phyloP scores from a whole-genome alignment of 2,797 vertebrate species.

The Loriculus beryllinus region DNA sequence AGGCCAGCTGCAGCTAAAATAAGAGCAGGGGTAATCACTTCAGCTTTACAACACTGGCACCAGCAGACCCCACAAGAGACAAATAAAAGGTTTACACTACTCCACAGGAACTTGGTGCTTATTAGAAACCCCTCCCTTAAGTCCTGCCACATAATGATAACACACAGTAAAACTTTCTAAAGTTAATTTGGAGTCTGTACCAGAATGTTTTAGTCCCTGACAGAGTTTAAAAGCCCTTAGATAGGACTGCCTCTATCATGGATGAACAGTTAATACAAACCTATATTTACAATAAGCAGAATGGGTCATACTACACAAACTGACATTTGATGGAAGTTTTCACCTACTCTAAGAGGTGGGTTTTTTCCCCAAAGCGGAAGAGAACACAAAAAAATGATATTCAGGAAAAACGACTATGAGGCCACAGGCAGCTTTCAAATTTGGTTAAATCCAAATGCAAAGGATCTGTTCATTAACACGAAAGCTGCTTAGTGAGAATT shows the following conservation, averaged over 20 bases:
- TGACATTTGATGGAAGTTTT: background rate
- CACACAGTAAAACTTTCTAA: background rate
- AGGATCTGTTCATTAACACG: background rate
- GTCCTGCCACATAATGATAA: background rate
- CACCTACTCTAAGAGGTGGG: background rate
- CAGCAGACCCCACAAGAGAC: background rate
- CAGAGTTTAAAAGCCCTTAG: background rate
- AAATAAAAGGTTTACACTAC: background rate
- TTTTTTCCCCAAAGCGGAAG: background rate
- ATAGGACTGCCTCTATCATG: background rate
- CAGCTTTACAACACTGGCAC: background rate
- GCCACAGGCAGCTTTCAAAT: background rate
- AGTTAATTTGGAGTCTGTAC: background rate
- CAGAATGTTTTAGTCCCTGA: background rate
- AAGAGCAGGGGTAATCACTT: fast-evolving
- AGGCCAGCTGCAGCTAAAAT: background rate
- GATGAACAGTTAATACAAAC: background rate
- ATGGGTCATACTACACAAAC: background rate
- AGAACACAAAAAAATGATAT: background rate
- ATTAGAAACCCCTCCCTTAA: background rate
- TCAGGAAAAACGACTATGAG: background rate
- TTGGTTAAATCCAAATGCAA: background rate
- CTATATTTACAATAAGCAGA: fast-evolving
- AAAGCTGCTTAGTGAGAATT: background rate
- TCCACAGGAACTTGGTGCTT: background rate